phyloP scores from a whole-genome alignment of 1,140 invertebrate genomes.

The Drosophila pseudoobscura region DNA sequence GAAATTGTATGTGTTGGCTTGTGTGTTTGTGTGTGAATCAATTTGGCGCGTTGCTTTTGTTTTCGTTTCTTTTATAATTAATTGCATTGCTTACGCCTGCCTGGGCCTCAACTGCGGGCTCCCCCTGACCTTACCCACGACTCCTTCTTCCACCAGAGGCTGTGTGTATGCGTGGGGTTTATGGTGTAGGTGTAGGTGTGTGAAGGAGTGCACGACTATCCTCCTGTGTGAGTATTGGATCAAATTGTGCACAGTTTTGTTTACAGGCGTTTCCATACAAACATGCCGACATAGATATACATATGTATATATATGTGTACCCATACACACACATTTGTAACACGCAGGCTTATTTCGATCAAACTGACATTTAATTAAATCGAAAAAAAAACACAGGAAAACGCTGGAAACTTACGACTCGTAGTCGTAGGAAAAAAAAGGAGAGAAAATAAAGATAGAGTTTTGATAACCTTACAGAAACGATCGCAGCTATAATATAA shows the following conservation, averaged over 20 bases:
- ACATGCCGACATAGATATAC: not conserved
- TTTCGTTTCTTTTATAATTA: constrained; percentile 79
- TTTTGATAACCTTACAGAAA: too few species aligned
- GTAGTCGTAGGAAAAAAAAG: too few species aligned
- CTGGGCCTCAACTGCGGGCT: constrained; percentile 49
- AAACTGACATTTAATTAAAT: constrained; percentile 78
- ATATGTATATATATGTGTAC: too few species aligned
- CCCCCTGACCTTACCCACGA: not conserved
- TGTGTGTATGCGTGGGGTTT: constrained; percentile 14
- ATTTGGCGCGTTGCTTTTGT: constrained; percentile 73
- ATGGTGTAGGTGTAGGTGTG: not conserved
- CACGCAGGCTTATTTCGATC: constrained; percentile 62
- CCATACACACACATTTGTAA: not conserved
- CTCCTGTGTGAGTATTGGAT: constrained; percentile 66
- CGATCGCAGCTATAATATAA: too few species aligned
- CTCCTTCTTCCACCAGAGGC: not conserved
- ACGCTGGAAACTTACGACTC: too few species aligned
- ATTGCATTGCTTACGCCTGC: constrained; percentile 77
- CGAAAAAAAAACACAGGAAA: constrained; percentile 8
- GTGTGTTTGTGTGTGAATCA: constrained; percentile 45
- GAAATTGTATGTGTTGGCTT: constrained; percentile 10
- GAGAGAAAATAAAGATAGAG: too few species aligned
- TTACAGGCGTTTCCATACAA: constrained; percentile 16
- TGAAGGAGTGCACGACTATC: not conserved
- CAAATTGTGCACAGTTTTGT: constrained; percentile 37